phyloP scores from a whole-genome alignment of 2,797 vertebrate species.

The Acipenser transmontanus region DNA sequence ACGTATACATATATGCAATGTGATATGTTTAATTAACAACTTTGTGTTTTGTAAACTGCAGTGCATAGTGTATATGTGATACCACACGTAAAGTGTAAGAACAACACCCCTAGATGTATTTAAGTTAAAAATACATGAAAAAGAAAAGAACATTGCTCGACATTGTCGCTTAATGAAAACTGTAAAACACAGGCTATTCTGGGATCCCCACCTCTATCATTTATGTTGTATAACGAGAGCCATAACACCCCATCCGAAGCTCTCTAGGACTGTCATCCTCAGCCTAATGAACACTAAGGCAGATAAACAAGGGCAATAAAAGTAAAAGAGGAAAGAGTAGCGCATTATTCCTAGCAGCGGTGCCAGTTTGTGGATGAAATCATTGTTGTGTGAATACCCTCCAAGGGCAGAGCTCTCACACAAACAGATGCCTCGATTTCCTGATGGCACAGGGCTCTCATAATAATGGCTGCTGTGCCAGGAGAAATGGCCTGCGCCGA shows the following conservation, averaged over 20 bases:
- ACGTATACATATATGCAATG: too few relatives aligned
- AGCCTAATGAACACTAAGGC: background rate
- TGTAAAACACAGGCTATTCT: background rate
- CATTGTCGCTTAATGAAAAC: background rate
- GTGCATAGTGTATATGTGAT: too few relatives aligned
- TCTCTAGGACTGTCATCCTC: background rate
- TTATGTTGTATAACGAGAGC: background rate
- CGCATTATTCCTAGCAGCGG: background rate
- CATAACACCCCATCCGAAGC: background rate
- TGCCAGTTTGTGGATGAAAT: background rate
- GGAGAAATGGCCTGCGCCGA: background rate
- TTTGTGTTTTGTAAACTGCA: too few relatives aligned
- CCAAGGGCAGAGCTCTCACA: background rate
- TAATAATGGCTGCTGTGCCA: background rate
- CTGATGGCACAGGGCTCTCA: background rate
- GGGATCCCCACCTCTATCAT: background rate
- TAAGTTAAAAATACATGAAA: background rate
- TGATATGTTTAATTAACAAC: too few relatives aligned
- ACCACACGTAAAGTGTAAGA: background rate
- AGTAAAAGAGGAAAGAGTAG: slow-evolving; percentile 1
- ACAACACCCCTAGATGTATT: background rate
- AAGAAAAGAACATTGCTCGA: background rate
- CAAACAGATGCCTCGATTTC: background rate
- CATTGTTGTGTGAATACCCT: background rate
- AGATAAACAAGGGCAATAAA: slow-evolving; percentile 7